Conservation (phyloP, 2,113 vertebrate genomes). For the Desmodus rotundus region DNA sequence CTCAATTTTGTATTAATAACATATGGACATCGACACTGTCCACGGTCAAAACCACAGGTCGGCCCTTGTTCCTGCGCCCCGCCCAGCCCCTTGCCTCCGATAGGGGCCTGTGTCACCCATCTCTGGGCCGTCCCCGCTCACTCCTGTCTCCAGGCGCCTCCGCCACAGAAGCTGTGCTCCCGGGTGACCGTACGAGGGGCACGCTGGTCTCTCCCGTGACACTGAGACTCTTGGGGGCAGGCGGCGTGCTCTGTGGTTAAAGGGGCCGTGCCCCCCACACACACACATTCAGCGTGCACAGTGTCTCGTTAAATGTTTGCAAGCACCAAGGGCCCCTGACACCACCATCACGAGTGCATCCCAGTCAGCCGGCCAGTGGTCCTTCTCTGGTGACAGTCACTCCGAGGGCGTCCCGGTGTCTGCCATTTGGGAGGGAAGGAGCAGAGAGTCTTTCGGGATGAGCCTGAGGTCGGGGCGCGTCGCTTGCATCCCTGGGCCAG, state of each 20-base stretch:
- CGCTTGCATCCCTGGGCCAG: background rate
- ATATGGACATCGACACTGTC: background rate
- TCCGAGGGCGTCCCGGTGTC: background rate
- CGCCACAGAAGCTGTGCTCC: background rate
- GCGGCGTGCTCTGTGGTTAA: background rate
- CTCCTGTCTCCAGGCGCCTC: too few species aligned
- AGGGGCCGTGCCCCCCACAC: background rate
- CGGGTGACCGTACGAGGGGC: background rate
- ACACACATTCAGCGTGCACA: background rate
- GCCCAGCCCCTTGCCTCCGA: too few species aligned
- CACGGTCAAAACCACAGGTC: background rate
- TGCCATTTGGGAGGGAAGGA: background rate
- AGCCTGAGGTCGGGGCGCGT: background rate
- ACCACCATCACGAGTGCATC: background rate
- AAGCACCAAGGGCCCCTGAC: too few species aligned
- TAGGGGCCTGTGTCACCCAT: background rate
- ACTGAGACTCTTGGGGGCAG: too few species aligned
- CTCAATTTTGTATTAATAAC: background rate
- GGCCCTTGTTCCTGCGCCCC: rapidly evolving
- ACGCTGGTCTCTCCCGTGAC: background rate
- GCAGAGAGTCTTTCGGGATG: background rate
- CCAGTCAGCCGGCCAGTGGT: background rate
- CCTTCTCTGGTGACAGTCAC: background rate
- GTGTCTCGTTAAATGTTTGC: too few species aligned
- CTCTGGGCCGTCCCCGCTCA: too few species aligned